These are phyloP conservation scores for Thamnophis elegans DNA, from an alignment of 2,797 vertebrate species.

Conservation along the genomic window DNA sequence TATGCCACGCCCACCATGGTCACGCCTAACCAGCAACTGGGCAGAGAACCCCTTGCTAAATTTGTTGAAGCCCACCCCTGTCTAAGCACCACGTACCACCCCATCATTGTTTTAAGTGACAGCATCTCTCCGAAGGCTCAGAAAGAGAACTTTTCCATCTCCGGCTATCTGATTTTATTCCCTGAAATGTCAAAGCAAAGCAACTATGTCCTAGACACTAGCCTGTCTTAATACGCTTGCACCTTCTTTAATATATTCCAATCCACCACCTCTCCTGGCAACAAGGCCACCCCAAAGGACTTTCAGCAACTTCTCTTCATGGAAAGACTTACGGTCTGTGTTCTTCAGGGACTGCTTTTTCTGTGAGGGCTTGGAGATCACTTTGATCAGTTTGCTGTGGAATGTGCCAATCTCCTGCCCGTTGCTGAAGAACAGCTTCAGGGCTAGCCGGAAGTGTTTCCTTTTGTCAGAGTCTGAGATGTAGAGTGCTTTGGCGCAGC, in stretches of 20 bases:
- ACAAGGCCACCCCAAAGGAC: background rate
- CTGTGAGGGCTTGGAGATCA: conserved; percentile 96
- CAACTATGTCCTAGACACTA: background rate
- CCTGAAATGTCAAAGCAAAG: background rate
- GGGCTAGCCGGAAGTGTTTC: conserved; percentile 90
- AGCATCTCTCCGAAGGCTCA: background rate
- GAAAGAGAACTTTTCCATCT: background rate
- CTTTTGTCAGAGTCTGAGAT: conserved; percentile 94
- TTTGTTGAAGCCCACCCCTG: no score
- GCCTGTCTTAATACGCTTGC: background rate
- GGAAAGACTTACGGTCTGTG: conserved; percentile 81
- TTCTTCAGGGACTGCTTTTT: conserved; percentile 98
- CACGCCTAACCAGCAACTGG: no score
- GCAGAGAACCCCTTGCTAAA: no score
- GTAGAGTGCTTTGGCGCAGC: conserved; percentile 91
- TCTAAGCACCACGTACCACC: background rate
- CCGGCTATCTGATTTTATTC: background rate
- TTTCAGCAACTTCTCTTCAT: background rate
- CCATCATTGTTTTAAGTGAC: background rate
- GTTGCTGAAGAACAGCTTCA: conserved; percentile 83
- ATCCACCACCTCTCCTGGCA: background rate
- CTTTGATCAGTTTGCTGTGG: conserved; percentile 91
- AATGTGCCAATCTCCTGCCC: conserved; percentile 90
- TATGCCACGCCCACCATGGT: no score
- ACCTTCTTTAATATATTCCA: background rate